Evolutionary conservation across 1,140 invertebrate species (phyloP), one percentile per base, ranked within the genome.

Genomic region (Pteromalus puparum): DNA sequence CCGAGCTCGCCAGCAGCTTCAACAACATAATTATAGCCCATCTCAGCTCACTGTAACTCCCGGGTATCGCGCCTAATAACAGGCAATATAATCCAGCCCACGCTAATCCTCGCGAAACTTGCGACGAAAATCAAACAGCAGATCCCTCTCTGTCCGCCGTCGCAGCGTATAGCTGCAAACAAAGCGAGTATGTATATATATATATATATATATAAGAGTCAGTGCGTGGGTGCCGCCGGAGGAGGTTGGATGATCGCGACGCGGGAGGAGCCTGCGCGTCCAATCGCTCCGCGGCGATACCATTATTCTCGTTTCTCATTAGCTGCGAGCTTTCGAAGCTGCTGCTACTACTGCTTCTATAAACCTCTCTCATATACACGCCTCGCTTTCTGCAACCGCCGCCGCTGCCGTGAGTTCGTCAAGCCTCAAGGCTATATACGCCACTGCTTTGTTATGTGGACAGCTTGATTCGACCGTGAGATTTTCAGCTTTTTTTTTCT

Each of bases 221-320:
- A 82, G 87, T 83, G 91, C 89, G 91, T 92, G 90, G 91, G 91
- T 90, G 90, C 90, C 21, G 46, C 13, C 15, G 72, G 10, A 68
- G 79, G 77, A 90, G 89, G 89, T 91, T 90, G 90, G 87, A 87
- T 87, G 89, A 89, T 90, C 30, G 53, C 42, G 89, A 87, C 88
- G 89, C 91, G 91, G 92, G 92, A 91, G 92, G 92, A 92, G 92
- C 91, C 88, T 90, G 87, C 91, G 90, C 90, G 89, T 91, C 92
- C 92, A 92, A 92, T 92, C 92, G 90, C 91, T 89, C 87, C 90
- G 90, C 90, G 74, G 38, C 81, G 61, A 83, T 77, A 90, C 88
- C 53, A 90, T 91, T 85, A 88, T 87, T 85, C 87, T 88, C 86
- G 68, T 76, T 80, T 77, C 87, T 87, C 86, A 67, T 81, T 67